Percentiles rank a stretch among this genome's conserved stretches.
Conservation (phyloP, 2,888 invertebrate genomes). For the Lithophane ornitopus region DNA sequence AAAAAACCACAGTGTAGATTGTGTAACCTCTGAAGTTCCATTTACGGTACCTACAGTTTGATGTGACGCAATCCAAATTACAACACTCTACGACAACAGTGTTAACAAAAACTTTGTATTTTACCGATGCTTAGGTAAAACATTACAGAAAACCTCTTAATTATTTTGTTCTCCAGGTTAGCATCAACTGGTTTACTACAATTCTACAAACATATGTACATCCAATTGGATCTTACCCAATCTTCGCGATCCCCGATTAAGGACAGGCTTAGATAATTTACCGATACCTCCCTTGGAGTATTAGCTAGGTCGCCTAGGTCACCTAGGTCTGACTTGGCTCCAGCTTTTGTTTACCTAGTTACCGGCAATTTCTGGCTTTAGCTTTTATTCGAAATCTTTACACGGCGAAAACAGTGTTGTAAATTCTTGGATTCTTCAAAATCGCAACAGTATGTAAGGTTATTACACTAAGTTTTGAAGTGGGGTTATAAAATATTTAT, state of each 20-base stretch:
- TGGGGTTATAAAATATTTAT: background rate
- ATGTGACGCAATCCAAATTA: background rate
- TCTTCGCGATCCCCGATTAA: slow-evolving; percentile 70
- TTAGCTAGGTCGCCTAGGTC: slow-evolving; percentile 49
- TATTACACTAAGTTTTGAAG: slow-evolving; percentile 18
- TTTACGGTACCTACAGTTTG: background rate
- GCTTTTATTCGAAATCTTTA: slow-evolving; percentile 28
- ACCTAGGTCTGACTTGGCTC: slow-evolving; percentile 55
- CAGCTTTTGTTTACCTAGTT: slow-evolving; percentile 50
- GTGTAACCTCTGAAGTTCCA: background rate
- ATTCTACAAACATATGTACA: slow-evolving; percentile 32
- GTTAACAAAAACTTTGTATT: background rate
- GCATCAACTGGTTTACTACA: slow-evolving; percentile 24
- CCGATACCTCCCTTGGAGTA: slow-evolving; percentile 67
- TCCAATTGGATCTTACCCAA: slow-evolving; percentile 58
- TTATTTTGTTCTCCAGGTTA: slow-evolving; percentile 21
- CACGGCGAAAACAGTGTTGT: slow-evolving; percentile 27
- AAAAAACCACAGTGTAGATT: background rate
- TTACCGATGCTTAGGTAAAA: background rate
- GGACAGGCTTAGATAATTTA: slow-evolving; percentile 72
- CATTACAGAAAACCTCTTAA: slow-evolving; percentile 5
- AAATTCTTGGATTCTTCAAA: background rate
- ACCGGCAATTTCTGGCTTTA: slow-evolving; percentile 43
- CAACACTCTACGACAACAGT: background rate
- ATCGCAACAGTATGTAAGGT: slow-evolving; percentile 15